Evolutionary conservation across 2,888 invertebrate species (phyloP).

Genomic region (Prosopocoilus inquinatus): DNA sequence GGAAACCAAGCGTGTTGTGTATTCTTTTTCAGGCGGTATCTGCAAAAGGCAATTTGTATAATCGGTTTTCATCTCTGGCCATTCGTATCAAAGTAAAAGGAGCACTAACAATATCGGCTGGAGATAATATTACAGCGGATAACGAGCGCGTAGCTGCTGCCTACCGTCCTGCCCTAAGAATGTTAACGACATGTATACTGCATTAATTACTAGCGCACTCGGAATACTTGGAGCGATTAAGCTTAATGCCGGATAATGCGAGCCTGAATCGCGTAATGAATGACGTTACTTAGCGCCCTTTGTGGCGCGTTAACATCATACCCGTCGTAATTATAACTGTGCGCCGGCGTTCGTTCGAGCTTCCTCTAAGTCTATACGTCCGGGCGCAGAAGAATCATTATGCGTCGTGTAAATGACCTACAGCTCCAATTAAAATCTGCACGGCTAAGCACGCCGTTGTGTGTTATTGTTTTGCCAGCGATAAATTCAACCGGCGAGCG

Average conservation of each 20-base stretch:
- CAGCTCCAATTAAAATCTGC: neutral
- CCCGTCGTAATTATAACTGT: constrained; percentile 32
- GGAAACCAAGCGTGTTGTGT: too few species aligned
- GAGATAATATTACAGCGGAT: constrained; percentile 12
- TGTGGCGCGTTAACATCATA: constrained; percentile 32
- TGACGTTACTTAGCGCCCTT: constrained; percentile 37
- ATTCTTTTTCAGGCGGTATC: too few species aligned
- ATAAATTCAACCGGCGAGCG: too few species aligned
- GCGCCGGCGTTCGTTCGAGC: constrained; percentile 1
- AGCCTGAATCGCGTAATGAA: constrained; percentile 36
- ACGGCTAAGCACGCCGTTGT: neutral
- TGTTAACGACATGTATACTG: constrained; percentile 47
- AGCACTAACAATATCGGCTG: too few species aligned
- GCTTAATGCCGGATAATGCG: constrained; percentile 42
- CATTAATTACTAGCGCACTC: constrained; percentile 47
- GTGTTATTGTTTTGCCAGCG: too few species aligned
- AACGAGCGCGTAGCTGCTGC: constrained; percentile 30
- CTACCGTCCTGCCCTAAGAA: constrained; percentile 40
- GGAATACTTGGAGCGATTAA: constrained; percentile 46
- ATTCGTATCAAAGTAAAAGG: too few species aligned
- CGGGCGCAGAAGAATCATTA: constrained; percentile 7
- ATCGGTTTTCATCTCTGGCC: too few species aligned
- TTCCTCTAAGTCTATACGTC: constrained; percentile 1
- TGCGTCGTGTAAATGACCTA: neutral
- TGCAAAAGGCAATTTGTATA: too few species aligned